Conservation (phyloP, 2,888 invertebrate genomes). For the Hirtodrosophila confusa region DNA sequence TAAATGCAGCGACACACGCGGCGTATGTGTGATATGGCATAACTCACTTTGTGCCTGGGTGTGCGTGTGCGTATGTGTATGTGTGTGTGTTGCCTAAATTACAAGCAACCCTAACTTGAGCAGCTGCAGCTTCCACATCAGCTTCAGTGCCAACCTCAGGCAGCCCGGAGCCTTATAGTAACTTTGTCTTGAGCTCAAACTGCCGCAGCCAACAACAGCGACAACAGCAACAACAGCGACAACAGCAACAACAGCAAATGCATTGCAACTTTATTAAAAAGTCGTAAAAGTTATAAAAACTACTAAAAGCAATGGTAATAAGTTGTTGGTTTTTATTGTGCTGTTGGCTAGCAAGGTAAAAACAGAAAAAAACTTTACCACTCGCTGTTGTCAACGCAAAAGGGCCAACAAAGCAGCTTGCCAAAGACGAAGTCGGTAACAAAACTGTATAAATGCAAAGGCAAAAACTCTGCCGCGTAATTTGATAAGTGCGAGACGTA, state of each 20-base stretch:
- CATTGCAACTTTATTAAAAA: constrained; percentile 79
- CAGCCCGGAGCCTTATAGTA: constrained; percentile 35
- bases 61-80: constrained; percentile 5
- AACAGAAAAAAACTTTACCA: constrained; percentile 47
- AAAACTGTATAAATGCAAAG: constrained; percentile 24
- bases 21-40: constrained; percentile 59
- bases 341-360: constrained; percentile 40
- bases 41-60: constrained; percentile 43
- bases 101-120: constrained; percentile 28
- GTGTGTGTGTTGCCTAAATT: constrained; percentile 39
- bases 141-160: constrained; percentile 13
- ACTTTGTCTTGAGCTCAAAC: constrained; percentile 68
- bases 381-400: constrained; percentile 36
- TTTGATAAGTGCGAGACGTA: constrained; percentile 48
- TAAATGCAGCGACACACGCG: constrained; percentile 57
- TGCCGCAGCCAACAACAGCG: constrained; percentile 7
- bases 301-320: constrained; percentile 78
- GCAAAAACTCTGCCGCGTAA: constrained; percentile 22
- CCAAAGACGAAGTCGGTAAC: neutral
- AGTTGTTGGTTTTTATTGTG: constrained; percentile 71
- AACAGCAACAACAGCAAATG: constrained; percentile 70
- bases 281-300: constrained; percentile 78
- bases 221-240: constrained; percentile 21
- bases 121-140: neutral
- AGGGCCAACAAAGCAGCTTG: neutral